Conservation (phyloP, 2,113 vertebrate genomes). For the Oncorhynchus gorbuscha region DNA sequence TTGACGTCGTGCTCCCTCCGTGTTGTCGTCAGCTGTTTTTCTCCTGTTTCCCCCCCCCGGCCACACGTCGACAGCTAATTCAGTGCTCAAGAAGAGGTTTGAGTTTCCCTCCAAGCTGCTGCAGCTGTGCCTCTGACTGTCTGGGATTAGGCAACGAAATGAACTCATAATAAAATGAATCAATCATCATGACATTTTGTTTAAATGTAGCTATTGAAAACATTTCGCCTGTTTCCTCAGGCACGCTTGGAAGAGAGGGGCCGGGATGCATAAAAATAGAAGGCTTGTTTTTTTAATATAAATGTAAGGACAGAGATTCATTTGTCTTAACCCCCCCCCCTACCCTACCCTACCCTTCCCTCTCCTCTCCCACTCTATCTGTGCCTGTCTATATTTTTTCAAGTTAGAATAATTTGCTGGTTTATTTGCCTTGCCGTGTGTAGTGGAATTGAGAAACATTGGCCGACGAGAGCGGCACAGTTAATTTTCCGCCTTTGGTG, state of each 20-base stretch:
- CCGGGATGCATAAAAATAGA: constrained; percentile 21
- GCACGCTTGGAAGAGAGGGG: too few relatives aligned
- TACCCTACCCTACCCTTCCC: too few relatives aligned
- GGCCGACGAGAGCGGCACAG: neutral
- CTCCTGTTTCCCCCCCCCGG: too few relatives aligned
- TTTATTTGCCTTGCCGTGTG: constrained; percentile 37
- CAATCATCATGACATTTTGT: constrained; percentile 38
- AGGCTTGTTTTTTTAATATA: constrained; percentile 4
- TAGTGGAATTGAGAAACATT: constrained; percentile 16
- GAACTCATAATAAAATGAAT: constrained; percentile 44
- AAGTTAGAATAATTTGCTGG: constrained; percentile 32
- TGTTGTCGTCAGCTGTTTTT: too few relatives aligned
- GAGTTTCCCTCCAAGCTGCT: too few relatives aligned
- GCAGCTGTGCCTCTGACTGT: constrained; percentile 30
- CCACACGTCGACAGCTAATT: too few relatives aligned
- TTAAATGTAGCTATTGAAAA: constrained; percentile 39
- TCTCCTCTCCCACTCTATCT: neutral
- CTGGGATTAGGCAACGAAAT: constrained; percentile 38
- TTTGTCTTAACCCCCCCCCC: constrained; percentile 7
- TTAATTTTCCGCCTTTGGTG: constrained; percentile 27
- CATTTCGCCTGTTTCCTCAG: constrained; percentile 7
- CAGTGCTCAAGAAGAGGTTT: too few relatives aligned
- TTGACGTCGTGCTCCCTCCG: too few relatives aligned
- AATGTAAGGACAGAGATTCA: constrained; percentile 4
- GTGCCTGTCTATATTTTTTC: constrained; percentile 28